Evolutionary conservation across 2,888 invertebrate genomes (phyloP), one percentile per base, ranked within the genome.

Genomic region (Limnephilus auricula): DNA sequence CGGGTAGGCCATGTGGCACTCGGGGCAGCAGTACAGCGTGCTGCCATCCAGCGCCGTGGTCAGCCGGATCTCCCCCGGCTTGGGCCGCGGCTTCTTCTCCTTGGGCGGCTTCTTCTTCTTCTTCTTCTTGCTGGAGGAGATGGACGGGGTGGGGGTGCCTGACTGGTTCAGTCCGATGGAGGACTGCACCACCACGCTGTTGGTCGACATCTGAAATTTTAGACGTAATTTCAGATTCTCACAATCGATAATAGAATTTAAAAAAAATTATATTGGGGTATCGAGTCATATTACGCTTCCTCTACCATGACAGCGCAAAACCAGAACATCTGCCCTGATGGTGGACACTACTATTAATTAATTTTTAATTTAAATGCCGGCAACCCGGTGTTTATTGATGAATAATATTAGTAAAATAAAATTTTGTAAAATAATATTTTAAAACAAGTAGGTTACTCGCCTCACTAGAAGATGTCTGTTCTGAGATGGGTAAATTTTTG

Each of bases 1-100:
- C 4, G 98, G 98, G 94, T 98, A 98, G 79, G 98, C 98, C 98
- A 98, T 98, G 94, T 98, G 98, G 94, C 98, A 98, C 94, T 98
- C 98, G 0, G 98, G 98, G 94, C 98, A 98, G 94, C 98, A 98
- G 94, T 98, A 98, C 31, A 98, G 94, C 0, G 98, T 98, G 89
- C 98, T 98, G 80, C 98, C 98, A 93, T 98, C 98, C 89, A 97
- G 94, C 13, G 98, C 98, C 3, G 98, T 98, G 15, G 98, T 97
- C 45, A 98, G 95, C 79, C 98, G 96, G 93, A 98, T 98, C 95
- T 98, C 98, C 0, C 98, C 98, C 0, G 98, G 98, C 94, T 98
- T 98, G 0, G 98, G 98, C 87, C 98, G 95, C n/a, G 97, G 97
- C 94, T 98, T 98, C 94, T 98, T 98, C 94, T 98, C 98, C 94